Evolutionary conservation across 2,888 invertebrate species (phyloP).

Genomic region (Aradus depressus): DNA sequence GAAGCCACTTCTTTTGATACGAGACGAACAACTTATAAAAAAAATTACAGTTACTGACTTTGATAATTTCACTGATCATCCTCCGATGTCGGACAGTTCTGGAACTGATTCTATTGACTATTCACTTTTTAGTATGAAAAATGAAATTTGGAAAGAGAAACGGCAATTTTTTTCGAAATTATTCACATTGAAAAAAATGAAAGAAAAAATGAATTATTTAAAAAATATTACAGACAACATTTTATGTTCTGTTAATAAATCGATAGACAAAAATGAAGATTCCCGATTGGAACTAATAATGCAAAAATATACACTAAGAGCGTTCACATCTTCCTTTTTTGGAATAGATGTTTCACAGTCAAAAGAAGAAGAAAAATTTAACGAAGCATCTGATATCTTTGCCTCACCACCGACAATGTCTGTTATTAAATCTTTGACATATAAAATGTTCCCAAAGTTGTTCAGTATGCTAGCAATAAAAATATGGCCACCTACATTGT

Average conservation of each 20-base stretch:
- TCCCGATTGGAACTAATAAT: no score
- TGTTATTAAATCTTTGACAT: not conserved
- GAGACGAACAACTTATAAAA: not conserved
- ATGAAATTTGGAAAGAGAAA: not conserved
- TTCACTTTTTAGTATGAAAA: not conserved
- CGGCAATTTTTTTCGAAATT: slow-evolving; percentile 1
- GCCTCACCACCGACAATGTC: not conserved
- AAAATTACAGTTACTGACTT: not conserved
- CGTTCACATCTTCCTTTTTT: no score
- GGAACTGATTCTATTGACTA: not conserved
- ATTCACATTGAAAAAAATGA: slow-evolving; percentile 6
- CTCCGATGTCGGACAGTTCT: not conserved
- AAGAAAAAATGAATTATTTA: not conserved
- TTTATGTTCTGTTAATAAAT: not conserved
- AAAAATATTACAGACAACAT: not conserved
- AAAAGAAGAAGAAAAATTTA: no score
- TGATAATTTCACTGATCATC: slow-evolving; percentile 4
- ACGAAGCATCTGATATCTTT: no score
- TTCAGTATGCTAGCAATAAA: slow-evolving; percentile 4
- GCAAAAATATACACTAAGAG: no score
- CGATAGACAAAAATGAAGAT: no score
- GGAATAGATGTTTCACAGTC: no score
- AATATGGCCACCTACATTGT: not conserved
- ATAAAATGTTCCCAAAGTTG: no score
- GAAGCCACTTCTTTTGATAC: not conserved